Percentiles rank a stretch among this genome's conserved stretches.
phyloP scores from a whole-genome alignment of 2,888 invertebrate genomes.

The Enchytraeus crypticus region DNA sequence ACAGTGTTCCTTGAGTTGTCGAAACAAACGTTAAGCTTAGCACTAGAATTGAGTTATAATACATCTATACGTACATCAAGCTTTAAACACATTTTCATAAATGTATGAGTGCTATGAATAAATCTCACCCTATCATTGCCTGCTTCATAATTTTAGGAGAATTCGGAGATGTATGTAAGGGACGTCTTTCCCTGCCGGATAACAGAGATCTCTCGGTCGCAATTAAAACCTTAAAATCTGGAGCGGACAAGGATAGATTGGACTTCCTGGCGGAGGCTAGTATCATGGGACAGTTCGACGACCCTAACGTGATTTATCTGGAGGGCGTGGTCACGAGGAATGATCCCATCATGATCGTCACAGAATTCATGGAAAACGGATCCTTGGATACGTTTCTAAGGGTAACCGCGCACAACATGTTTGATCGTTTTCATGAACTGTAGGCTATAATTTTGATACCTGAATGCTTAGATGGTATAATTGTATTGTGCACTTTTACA shows the following conservation, averaged over 20 bases:
- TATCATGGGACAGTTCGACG: slow-evolving; percentile 99
- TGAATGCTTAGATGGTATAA: too few species aligned
- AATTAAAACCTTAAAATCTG: slow-evolving; percentile 84
- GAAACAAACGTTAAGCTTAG: too few species aligned
- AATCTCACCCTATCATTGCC: not conserved
- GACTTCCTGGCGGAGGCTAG: slow-evolving; percentile 98
- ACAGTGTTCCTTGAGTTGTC: too few species aligned
- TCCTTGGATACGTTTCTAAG: slow-evolving; percentile 89
- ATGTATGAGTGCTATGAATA: too few species aligned
- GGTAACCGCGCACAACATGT: too few species aligned
- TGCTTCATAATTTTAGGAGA: slow-evolving; percentile 56
- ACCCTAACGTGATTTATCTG: slow-evolving; percentile 95
- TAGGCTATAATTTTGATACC: too few species aligned
- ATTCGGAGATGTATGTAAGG: slow-evolving; percentile 97
- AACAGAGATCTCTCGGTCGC: slow-evolving; percentile 60
- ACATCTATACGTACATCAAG: too few species aligned
- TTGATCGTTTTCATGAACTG: too few species aligned
- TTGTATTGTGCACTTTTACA: too few species aligned
- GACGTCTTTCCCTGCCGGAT: slow-evolving; percentile 77
- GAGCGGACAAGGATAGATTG: slow-evolving; percentile 83
- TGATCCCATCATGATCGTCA: slow-evolving; percentile 97
- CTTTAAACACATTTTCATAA: too few species aligned
- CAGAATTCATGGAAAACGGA: slow-evolving; percentile 99
- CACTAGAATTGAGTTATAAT: too few species aligned
- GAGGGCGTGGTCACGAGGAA: slow-evolving; percentile 91